Percentiles rank a stretch among this genome's conserved stretches.
These are phyloP conservation scores for Bothrops jararaca DNA, from an alignment of 2,113 vertebrate genomes.

Conservation along the genomic window DNA sequence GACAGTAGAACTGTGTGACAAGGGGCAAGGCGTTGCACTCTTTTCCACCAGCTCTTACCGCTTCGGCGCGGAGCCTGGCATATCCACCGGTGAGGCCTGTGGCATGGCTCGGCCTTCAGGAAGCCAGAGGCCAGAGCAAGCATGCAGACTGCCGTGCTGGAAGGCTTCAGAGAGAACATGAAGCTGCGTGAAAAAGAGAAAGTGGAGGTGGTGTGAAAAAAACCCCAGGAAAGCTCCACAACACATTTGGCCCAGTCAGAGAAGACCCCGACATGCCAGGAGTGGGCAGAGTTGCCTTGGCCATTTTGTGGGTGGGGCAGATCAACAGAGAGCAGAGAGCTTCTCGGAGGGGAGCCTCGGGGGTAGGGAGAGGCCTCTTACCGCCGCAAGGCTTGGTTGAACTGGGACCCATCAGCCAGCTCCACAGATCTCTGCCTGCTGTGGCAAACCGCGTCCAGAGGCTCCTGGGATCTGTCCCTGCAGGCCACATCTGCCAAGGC, in stretches of 20 bases:
- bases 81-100: constrained; percentile 24
- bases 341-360: neutral
- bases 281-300: neutral
- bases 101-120: constrained; percentile 14
- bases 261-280: neutral
- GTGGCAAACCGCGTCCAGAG: constrained; percentile 12
- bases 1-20: neutral
- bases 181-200: neutral
- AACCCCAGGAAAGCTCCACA: neutral
- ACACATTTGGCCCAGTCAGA: neutral
- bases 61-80: constrained; percentile 1
- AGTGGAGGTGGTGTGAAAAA: neutral
- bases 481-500: neutral
- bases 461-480: neutral
- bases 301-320: neutral
- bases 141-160: neutral
- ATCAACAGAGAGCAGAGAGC: neutral
- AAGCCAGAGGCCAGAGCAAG: constrained; percentile 5
- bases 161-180: neutral
- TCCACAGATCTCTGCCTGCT: neutral
- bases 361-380: neutral
- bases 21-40: neutral
- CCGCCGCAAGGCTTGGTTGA: constrained; percentile 4
- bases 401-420: neutral
- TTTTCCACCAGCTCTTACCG: neutral